A percentile compares a stretch with the other conserved stretches of the same genome.
Evolutionary conservation across 2,888 invertebrate species (phyloP).

Genomic region (Dinocampus coccinellae): DNA sequence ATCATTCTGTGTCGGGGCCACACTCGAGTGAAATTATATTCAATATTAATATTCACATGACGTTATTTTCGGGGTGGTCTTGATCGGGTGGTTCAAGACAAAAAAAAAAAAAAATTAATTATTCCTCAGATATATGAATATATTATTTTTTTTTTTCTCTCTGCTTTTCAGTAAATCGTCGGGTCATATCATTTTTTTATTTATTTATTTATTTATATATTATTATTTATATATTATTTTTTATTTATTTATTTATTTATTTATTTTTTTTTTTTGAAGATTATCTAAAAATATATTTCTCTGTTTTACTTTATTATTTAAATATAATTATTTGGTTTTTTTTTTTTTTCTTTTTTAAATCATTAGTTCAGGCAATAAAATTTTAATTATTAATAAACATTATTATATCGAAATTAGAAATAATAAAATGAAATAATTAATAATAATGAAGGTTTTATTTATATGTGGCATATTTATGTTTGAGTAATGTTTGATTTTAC

Average conservation of each 20-base stretch:
- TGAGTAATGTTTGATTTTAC: not conserved
- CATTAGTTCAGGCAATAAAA: not conserved
- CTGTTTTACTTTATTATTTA: too few relatives aligned
- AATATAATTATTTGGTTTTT: too few relatives aligned
- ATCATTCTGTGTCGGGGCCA: conserved; percentile 40
- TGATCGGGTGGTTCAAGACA: not conserved
- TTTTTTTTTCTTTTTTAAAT: too few relatives aligned
- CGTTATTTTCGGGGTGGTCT: conserved; percentile 45
- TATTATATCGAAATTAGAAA: not conserved
- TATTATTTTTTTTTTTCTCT: not conserved
- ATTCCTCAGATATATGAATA: not conserved
- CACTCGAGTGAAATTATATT: conserved; percentile 49
- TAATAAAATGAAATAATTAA: not conserved
- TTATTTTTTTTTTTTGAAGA: too few relatives aligned
- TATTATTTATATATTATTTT: too few relatives aligned
- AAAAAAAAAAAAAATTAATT: not conserved
- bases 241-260: too few relatives aligned
- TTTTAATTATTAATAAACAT: not conserved
- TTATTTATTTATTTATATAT: too few relatives aligned
- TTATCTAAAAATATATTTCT: too few relatives aligned
- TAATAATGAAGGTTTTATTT: not conserved
- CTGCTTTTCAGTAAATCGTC: not conserved
- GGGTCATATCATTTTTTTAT: too few relatives aligned
- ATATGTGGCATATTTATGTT: not conserved
- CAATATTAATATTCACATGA: conserved; percentile 43